Evolutionary conservation across 1,140 invertebrate genomes (phyloP).

Genomic region (Cydia fagiglandana): DNA sequence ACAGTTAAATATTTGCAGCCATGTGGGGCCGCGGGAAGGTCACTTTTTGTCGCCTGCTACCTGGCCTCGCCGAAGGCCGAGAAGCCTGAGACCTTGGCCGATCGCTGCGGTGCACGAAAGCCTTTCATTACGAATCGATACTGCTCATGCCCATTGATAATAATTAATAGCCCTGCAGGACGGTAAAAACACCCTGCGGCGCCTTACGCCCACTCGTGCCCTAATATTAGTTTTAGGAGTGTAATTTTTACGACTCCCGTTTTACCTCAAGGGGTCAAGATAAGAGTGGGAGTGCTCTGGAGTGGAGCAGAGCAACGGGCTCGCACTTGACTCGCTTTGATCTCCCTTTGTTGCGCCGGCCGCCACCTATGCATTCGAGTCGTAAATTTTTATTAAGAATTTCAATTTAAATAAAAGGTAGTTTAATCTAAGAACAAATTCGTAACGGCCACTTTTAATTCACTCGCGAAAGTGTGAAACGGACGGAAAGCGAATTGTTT

Average conservation of each 20-base stretch:
- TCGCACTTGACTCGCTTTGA: constrained; percentile 65
- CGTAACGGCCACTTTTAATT: constrained; percentile 49
- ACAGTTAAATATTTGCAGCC: constrained; percentile 61
- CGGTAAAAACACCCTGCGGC: constrained; percentile 45
- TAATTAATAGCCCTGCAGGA: constrained; percentile 63
- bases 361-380: constrained; percentile 49
- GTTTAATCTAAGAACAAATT: constrained; percentile 39
- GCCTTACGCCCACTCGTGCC: constrained; percentile 52
- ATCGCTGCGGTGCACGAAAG: constrained; percentile 53
- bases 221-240: constrained; percentile 59
- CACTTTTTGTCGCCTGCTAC: constrained; percentile 56
- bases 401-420: constrained; percentile 45
- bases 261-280: constrained; percentile 67
- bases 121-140: constrained; percentile 71
- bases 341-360: constrained; percentile 50
- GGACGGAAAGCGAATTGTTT: constrained; percentile 59
- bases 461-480: constrained; percentile 59
- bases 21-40: constrained; percentile 42
- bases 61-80: constrained; percentile 49
- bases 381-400: constrained; percentile 56
- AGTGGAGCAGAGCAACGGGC: constrained; percentile 55
- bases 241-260: constrained; percentile 74
- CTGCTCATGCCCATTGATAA: constrained; percentile 60
- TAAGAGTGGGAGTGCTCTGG: constrained; percentile 58
- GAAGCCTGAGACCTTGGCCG: constrained; percentile 51